phyloP scores from a whole-genome alignment of 2,888 invertebrate species.

The Euplexia lucipara region DNA sequence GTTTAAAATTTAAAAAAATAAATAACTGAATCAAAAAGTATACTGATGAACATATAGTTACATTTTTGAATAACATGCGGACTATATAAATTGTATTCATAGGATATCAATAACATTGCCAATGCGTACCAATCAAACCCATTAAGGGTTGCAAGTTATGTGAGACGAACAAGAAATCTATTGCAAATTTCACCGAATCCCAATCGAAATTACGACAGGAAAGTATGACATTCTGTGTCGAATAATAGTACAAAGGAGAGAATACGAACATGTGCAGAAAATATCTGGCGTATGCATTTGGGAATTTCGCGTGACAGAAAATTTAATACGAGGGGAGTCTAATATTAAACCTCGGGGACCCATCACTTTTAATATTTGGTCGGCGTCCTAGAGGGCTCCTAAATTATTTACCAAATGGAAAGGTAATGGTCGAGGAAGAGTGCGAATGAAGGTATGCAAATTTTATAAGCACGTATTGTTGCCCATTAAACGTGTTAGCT shows the following conservation, averaged over 20 bases:
- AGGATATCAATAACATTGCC: slow-evolving; percentile 24
- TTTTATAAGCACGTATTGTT: slow-evolving; percentile 88
- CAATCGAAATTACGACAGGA: slow-evolving; percentile 77
- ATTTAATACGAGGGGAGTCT: slow-evolving; percentile 91
- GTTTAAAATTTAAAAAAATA: no score
- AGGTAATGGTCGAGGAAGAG: slow-evolving; percentile 90
- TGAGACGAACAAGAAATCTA: slow-evolving; percentile 55
- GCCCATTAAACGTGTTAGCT: slow-evolving; percentile 81
- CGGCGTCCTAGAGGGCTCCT: slow-evolving; percentile 88
- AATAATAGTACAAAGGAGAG: slow-evolving; percentile 85
- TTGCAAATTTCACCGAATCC: slow-evolving; percentile 69
- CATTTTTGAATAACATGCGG: slow-evolving; percentile 1
- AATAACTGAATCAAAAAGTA: neutral
- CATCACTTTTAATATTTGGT: slow-evolving; percentile 91
- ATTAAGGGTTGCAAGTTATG: slow-evolving; percentile 51
- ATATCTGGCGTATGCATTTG: slow-evolving; percentile 90
- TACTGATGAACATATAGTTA: no score
- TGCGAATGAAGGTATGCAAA: slow-evolving; percentile 90
- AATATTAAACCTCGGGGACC: slow-evolving; percentile 91
- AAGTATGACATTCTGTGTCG: slow-evolving; percentile 89
- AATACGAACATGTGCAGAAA: slow-evolving; percentile 91
- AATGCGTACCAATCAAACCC: slow-evolving; percentile 31
- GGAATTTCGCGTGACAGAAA: slow-evolving; percentile 91
- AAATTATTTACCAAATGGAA: slow-evolving; percentile 91
- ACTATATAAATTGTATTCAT: slow-evolving; percentile 13